Percentiles rank a stretch among this genome's conserved stretches.
These are phyloP conservation scores for Megalopta genalis DNA, from an alignment of 1,140 invertebrate genomes.

Conservation along the genomic window DNA sequence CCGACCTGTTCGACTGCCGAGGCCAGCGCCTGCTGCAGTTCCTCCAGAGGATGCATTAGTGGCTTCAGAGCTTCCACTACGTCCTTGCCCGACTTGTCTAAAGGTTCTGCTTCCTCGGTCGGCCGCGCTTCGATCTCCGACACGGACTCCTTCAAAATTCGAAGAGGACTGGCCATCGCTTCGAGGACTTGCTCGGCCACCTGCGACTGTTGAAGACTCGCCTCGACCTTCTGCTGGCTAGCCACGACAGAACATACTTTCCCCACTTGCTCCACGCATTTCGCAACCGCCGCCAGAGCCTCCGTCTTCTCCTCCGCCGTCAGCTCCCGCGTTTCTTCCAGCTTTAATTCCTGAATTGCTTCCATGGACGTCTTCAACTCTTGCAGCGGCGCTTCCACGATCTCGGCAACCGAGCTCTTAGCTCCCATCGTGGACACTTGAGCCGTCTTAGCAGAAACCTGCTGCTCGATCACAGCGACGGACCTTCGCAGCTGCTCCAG, in stretches of 20 bases:
- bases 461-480: slow-evolving; percentile 21
- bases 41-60: slow-evolving; percentile 20
- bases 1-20: background rate
- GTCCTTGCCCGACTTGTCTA: background rate
- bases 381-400: slow-evolving; percentile 32
- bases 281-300: slow-evolving; percentile 29
- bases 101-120: background rate
- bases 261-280: slow-evolving; percentile 37
- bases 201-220: background rate
- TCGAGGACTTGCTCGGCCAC: background rate
- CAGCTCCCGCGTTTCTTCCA: background rate
- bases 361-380: slow-evolving; percentile 38
- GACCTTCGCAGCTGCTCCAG: slow-evolving; percentile 20
- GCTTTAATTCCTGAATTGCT: background rate
- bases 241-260: slow-evolving; percentile 26
- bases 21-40: slow-evolving; percentile 6
- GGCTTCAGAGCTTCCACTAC: background rate
- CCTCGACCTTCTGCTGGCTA: slow-evolving; percentile 15
- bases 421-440: background rate
- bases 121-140: slow-evolving; percentile 32
- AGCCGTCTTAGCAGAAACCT: background rate
- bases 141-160: background rate
- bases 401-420: background rate
- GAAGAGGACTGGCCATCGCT: background rate
- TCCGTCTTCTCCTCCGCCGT: background rate